Percentiles rank a stretch among this genome's conserved stretches.
Evolutionary conservation across 2,797 vertebrate genomes (phyloP).

Genomic region (Poeciliopsis infans): DNA sequence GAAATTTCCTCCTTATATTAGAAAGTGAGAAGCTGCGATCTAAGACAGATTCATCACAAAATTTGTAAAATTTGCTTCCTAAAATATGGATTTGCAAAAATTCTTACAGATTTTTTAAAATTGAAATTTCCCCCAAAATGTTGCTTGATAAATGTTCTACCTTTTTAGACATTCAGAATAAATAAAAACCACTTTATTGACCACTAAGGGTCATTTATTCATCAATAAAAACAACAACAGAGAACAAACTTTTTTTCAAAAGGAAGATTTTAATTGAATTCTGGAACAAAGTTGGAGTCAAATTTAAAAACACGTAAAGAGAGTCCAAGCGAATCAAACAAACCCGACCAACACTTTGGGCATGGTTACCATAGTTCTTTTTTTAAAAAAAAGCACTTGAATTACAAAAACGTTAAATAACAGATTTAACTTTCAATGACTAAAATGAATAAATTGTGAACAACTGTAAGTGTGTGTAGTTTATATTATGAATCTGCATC

Average conservation of each 20-base stretch:
- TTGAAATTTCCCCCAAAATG: background rate
- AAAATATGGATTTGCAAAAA: background rate
- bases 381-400: background rate
- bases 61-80: background rate
- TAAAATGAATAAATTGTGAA: background rate
- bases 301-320: background rate
- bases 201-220: background rate
- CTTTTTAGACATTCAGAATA: background rate
- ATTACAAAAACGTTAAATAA: background rate
- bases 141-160: background rate
- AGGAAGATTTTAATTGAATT: background rate
- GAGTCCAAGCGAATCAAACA: background rate
- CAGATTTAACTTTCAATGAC: background rate
- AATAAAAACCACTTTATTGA: background rate
- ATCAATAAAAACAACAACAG: background rate
- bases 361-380: background rate
- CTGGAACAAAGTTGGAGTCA: background rate
- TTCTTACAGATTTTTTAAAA: background rate
- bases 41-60: background rate
- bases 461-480: background rate
- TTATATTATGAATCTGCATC: background rate
- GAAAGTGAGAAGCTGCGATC: background rate
- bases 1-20: background rate
- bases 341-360: background rate
- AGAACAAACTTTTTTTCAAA: background rate